phyloP scores from a whole-genome alignment of 2,888 invertebrate species.

The Aphidoletes aphidimyza region DNA sequence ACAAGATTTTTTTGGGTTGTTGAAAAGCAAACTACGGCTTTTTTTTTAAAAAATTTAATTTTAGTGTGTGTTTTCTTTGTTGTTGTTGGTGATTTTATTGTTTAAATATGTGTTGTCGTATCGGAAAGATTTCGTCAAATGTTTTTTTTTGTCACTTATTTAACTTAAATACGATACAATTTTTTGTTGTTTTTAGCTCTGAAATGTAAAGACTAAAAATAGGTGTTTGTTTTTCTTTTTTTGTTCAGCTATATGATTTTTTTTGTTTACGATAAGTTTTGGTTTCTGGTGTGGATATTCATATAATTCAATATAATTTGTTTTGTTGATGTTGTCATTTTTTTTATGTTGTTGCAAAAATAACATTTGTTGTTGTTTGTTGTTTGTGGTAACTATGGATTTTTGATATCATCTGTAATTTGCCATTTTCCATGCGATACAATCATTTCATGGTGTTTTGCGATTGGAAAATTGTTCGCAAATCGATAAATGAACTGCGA shows the following conservation, averaged over 20 bases:
- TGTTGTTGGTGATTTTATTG: background rate
- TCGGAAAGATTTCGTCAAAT: conserved; percentile 45
- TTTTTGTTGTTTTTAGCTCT: background rate
- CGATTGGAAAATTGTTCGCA: background rate
- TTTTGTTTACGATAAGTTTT: conserved; percentile 23
- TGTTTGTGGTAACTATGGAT: background rate
- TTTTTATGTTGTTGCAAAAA: too few species aligned
- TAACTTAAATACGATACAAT: conserved; percentile 47
- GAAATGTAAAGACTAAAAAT: conserved; percentile 45
- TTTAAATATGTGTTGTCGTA: conserved; percentile 31
- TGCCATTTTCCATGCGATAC: too few species aligned
- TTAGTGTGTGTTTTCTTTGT: background rate
- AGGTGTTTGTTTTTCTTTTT: background rate
- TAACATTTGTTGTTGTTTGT: background rate
- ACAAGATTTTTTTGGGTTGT: conserved; percentile 19
- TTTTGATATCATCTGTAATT: background rate
- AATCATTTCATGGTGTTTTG: too few species aligned
- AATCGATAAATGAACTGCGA: background rate
- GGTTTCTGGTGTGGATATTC: background rate
- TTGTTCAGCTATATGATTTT: conserved; percentile 27
- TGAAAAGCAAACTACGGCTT: conserved; percentile 30
- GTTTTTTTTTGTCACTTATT: conserved; percentile 28
- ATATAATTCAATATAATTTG: conserved; percentile 6
- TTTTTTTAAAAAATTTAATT: background rate
- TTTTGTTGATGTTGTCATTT: background rate